phyloP scores from a whole-genome alignment of 2,113 vertebrate species.

The Gorsachius goisagi region DNA sequence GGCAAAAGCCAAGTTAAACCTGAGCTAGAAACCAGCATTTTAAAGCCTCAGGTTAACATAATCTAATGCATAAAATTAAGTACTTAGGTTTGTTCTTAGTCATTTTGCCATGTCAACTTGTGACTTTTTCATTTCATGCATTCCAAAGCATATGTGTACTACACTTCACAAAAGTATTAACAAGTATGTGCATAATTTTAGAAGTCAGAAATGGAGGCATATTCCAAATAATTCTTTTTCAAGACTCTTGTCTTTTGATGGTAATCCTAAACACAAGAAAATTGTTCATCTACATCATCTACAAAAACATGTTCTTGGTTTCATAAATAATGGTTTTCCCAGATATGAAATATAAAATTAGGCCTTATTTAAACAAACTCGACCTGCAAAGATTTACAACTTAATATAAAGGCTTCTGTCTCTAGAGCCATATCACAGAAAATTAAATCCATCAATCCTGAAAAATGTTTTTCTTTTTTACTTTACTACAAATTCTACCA shows the following conservation, averaged over 20 bases:
- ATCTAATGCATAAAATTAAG: neutral
- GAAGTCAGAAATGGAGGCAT: neutral
- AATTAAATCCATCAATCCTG: slow-evolving; percentile 60
- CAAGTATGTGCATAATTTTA: neutral
- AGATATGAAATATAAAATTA: neutral
- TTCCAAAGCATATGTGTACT: neutral
- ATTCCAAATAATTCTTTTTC: neutral
- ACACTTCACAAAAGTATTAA: neutral
- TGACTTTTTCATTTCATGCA: neutral
- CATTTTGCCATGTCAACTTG: neutral
- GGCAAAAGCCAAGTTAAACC: neutral
- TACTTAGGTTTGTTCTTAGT: neutral
- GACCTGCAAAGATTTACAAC: slow-evolving; percentile 46
- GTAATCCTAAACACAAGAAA: neutral
- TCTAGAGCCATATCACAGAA: neutral
- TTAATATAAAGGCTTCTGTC: slow-evolving; percentile 25
- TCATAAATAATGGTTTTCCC: neutral
- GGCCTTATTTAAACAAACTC: slow-evolving; percentile 30
- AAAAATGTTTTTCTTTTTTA: neutral
- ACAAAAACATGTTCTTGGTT: neutral
- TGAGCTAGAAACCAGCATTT: neutral
- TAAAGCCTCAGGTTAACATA: neutral
- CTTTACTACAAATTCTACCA: neutral
- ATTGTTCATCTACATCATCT: neutral
- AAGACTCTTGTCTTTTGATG: neutral